A percentile compares a stretch with the other conserved stretches of the same genome.
These are phyloP conservation scores for Sphaerophoria taeniata DNA, from an alignment of 2,888 invertebrate species.

Conservation along the genomic window DNA sequence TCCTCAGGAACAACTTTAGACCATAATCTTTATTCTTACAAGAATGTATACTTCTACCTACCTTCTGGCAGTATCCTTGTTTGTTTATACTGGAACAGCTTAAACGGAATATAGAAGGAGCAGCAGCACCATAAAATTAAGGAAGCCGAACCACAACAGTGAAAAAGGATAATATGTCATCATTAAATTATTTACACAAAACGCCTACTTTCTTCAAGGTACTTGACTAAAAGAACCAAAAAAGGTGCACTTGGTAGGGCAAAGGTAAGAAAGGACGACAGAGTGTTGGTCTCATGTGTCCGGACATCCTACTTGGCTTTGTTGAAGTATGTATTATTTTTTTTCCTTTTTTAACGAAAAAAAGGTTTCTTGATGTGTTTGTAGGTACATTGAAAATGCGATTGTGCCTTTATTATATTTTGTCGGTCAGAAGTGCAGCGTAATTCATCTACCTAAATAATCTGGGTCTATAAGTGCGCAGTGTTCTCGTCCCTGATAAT, in stretches of 20 bases:
- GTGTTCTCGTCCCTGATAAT: constrained; percentile 60
- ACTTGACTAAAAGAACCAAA: constrained; percentile 56
- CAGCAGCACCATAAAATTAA: constrained; percentile 61
- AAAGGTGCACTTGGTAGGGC: constrained; percentile 29
- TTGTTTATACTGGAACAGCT: constrained; percentile 59
- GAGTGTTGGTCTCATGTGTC: constrained; percentile 64
- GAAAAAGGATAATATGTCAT: constrained; percentile 68
- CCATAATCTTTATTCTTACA: constrained; percentile 34
- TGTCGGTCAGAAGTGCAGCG: constrained; percentile 44
- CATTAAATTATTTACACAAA: constrained; percentile 72
- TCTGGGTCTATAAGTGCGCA: constrained; percentile 44
- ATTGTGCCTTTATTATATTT: constrained; percentile 44
- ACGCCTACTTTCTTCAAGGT: constrained; percentile 67
- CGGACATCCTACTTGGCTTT: constrained; percentile 69
- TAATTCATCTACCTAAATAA: constrained; percentile 42
- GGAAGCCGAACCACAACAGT: constrained; percentile 41
- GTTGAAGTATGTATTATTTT: constrained; percentile 21
- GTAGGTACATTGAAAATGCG: constrained; percentile 37
- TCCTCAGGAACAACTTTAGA: constrained; percentile 53
- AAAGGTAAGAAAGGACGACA: constrained; percentile 62
- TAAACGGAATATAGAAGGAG: constrained; percentile 19
- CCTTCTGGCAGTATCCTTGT: constrained; percentile 41
- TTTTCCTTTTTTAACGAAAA: constrained; percentile 36
- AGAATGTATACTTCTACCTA: not conserved
- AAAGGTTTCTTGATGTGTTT: constrained; percentile 30